phyloP scores from a whole-genome alignment of 2,113 vertebrate species.

The Brevimyrus niger region DNA sequence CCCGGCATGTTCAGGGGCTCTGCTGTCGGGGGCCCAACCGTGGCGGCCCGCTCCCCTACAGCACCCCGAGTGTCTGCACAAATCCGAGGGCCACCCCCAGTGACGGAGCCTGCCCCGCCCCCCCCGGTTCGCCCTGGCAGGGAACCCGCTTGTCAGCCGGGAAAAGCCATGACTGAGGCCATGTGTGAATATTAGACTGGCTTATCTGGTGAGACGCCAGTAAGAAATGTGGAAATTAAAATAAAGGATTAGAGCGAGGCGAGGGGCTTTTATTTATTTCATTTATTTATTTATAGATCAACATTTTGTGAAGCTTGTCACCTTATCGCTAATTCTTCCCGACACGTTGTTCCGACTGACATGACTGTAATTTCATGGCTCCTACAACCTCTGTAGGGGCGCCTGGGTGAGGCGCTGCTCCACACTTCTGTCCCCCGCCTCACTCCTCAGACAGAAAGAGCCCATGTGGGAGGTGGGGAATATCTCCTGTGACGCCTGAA shows the following conservation, averaged over 20 bases:
- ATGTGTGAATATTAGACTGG: constrained; percentile 51
- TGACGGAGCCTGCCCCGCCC: constrained; percentile 7
- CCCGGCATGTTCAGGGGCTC: not conserved
- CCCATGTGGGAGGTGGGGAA: not conserved
- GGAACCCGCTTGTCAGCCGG: constrained; percentile 36
- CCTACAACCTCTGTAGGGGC: constrained; percentile 36
- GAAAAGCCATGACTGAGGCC: constrained; percentile 38
- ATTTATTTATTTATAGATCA: constrained; percentile 39
- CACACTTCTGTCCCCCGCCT: not conserved
- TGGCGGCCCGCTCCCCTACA: not conserved
- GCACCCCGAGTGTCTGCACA: not conserved
- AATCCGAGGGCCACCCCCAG: not conserved
- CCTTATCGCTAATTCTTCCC: constrained; percentile 40
- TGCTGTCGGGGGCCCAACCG: not conserved
- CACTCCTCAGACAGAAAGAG: constrained; percentile 11
- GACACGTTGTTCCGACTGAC: constrained; percentile 44
- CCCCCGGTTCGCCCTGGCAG: constrained; percentile 24
- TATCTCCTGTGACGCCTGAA: not conserved
- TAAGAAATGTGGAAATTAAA: constrained; percentile 49
- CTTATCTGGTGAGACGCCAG: constrained; percentile 52
- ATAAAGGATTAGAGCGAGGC: constrained; percentile 43
- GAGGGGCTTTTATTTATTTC: constrained; percentile 34
- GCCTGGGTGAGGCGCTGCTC: not conserved
- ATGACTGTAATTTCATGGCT: constrained; percentile 55
- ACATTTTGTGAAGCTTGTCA: constrained; percentile 41